Base-by-base conservation (phyloP, 2,888 invertebrate genomes). In the Willowsia nigromaculata region DNA sequence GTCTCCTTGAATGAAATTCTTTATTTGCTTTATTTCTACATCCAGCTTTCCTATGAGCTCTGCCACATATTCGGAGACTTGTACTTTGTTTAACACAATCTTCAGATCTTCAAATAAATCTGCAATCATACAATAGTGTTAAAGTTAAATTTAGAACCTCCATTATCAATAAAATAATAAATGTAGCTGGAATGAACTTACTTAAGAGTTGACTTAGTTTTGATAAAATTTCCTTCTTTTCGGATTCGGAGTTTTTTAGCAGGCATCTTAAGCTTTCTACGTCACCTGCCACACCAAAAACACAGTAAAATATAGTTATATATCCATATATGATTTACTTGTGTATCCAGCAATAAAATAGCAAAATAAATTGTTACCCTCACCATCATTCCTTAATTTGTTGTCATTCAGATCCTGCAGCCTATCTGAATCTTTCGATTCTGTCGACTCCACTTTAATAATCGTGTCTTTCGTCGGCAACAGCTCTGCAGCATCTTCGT, bases 161-260 rank as follows among this genome's bases (percentile, higher is more conserved):
- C 11, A 30, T 30, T 37, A 71, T n/a, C 33, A 43, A 76, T 1
- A 27, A n/a, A 27, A 59, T 11, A 30, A 18, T 30, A 30, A 62
- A 65, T 53, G n/a, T n/a, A n/a, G n/a, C n/a, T n/a, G n/a, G n/a
- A n/a, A n/a, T n/a, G n/a, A n/a, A 78, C 94, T 94, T 93, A 94
- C 94, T 93, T 90, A 94, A 93, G 85, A 94, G 92, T 81, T 94
- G 93, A 90, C 93, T 93, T 37, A 94, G 93, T 90, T 93, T 93
- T n/a, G 94, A 93, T 85, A 93, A 93, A 92, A 94, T 93, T 90
- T 94, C 94, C 89, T 93, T 93, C 83, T 94, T 91, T 89, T 94
- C 93, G 40, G 91, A 93, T 90, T 94, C 94, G 5, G 94, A 93
- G 74, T 93, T 93, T 90, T 94, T 93, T 74, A 94, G 89, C 90